Evolutionary conservation across 2,888 invertebrate genomes (phyloP).

Genomic region (Papilio protenor): DNA sequence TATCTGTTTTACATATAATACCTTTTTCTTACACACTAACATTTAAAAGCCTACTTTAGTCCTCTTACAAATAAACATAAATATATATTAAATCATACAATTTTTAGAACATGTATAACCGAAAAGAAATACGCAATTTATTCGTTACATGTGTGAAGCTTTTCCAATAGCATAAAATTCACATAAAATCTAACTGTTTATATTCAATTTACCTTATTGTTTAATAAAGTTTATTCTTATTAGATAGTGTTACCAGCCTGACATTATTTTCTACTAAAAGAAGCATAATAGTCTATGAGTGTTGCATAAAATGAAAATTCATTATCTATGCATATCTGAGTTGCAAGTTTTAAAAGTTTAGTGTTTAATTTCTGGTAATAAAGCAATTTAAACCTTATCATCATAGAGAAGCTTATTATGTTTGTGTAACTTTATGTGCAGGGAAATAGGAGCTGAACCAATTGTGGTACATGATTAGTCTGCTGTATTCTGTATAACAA

Average conservation of each 20-base stretch:
- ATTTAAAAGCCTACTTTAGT: neutral
- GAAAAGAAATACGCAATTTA: neutral
- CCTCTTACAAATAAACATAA: neutral
- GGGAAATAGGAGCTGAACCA: neutral
- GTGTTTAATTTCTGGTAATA: too few species aligned
- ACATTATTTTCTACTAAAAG: neutral
- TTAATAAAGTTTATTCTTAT: neutral
- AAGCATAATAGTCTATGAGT: neutral
- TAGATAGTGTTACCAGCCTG: neutral
- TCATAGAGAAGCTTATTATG: neutral
- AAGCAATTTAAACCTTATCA: too few species aligned
- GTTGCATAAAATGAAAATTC: too few species aligned
- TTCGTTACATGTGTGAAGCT: neutral
- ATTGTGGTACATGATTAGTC: constrained; percentile 60
- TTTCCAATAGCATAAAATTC: neutral
- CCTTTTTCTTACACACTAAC: constrained; percentile 13
- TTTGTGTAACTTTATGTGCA: neutral
- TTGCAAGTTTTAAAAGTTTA: too few species aligned
- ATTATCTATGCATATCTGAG: too few species aligned
- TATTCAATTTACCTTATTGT: neutral
- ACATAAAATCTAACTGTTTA: neutral
- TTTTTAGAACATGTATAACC: neutral
- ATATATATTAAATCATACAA: neutral
- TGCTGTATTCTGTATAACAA: constrained; percentile 95
- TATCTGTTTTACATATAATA: constrained; percentile 2